Conservation (phyloP, 2,888 invertebrate genomes). For the Orthosia gracilis region DNA sequence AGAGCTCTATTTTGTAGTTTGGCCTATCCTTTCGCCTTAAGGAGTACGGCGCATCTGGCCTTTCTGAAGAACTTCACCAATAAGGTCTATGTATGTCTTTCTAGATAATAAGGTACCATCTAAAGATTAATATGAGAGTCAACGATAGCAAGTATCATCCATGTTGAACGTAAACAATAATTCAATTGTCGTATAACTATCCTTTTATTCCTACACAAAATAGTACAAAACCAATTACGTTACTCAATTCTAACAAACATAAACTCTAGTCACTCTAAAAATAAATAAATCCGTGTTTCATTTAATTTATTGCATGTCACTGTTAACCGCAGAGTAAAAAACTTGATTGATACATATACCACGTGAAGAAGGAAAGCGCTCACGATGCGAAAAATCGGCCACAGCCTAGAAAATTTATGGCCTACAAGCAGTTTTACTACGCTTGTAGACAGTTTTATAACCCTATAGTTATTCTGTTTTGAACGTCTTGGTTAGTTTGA, state of each 20-base stretch:
- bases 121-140: too few species aligned
- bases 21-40: too few species aligned
- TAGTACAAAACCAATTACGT: not conserved
- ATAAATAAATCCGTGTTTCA: constrained; percentile 22
- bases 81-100: too few species aligned
- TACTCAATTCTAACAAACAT: constrained; percentile 4
- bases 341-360: constrained; percentile 55
- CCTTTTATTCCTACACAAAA: not conserved
- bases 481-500: constrained; percentile 16
- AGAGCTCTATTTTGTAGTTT: too few species aligned
- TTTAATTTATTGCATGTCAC: constrained; percentile 43
- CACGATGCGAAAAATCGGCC: constrained; percentile 26
- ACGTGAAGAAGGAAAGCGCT: constrained; percentile 23
- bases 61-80: too few species aligned
- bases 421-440: constrained; percentile 34
- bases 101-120: too few species aligned
- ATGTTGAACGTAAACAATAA: not conserved
- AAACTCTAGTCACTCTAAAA: constrained; percentile 23
- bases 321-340: constrained; percentile 46
- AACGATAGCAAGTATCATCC: too few species aligned
- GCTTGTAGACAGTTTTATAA: constrained; percentile 45
- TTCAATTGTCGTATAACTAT: not conserved
- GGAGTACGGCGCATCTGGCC: too few species aligned
- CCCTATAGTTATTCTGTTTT: constrained; percentile 41
- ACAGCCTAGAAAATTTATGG: constrained; percentile 52